Base-by-base conservation (phyloP, 2,113 vertebrate genomes). In the Charadrius vociferus region DNA sequence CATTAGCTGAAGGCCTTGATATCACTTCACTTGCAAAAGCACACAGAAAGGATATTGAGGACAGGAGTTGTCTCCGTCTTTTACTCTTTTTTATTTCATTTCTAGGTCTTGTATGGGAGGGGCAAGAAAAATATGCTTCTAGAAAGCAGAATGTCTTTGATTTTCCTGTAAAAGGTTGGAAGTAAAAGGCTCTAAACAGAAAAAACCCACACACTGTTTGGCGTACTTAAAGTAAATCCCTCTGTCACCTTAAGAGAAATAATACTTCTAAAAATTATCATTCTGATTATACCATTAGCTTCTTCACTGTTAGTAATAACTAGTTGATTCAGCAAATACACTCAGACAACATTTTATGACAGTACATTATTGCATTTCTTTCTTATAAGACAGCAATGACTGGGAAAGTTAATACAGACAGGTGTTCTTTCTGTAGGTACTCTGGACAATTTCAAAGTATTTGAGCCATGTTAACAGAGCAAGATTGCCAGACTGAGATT, bases 61-160 rank as follows among this genome's bases (percentile, higher is more conserved):
- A 67, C 22, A 75, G 24, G 12, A 67, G 22, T 14, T 71, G 11
- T n/a, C 11, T 88, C 20, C 3, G 7, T 63, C 50, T 41, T 39
- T 45, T 43, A 90, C 13, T 87, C n/a, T 61, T 52, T 47, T 67
- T 67, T 53, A 30, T 10, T 58, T 94, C 4, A 55, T 56, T 85
- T 88, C 52, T 72, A 58, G 8, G 32, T 73, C 32, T 70, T 86
- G 7, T 61, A 59, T 55, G 34, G 37, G 12, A 82, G 65, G 10
- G 34, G 63, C 49, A 90, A 47, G 14, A 80, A 75, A 77, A 82
- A 43, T 5, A 58, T 2, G 3, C 16, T 74, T 68, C 41, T 81
- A 81, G 61, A 93, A 81, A 89, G 67, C 53, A 80, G 55, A 88
- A 68, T 56, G 49, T 37, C 39, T 79, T 80, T 86, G 34, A 39